Evolutionary conservation across 2,113 vertebrate species (phyloP).

Genomic region (Embiotoca jacksoni): DNA sequence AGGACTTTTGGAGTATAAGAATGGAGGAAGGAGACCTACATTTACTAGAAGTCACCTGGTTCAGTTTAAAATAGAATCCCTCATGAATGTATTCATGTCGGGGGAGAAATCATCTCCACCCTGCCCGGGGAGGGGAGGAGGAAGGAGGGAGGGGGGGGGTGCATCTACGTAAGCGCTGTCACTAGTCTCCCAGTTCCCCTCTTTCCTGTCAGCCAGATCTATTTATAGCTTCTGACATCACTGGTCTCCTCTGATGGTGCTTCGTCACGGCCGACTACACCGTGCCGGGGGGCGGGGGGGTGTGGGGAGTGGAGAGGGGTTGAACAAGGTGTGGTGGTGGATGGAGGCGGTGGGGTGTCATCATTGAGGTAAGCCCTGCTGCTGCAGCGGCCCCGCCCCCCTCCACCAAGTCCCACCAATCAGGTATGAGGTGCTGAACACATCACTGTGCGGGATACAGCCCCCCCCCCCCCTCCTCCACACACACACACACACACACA

Average conservation of each 20-base stretch:
- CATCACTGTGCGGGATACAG: slow-evolving; percentile 68
- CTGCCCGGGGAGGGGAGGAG: not conserved
- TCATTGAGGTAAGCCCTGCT: slow-evolving; percentile 72
- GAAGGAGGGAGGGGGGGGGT: not conserved
- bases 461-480: slow-evolving; percentile 21
- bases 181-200: slow-evolving; percentile 63
- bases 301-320: slow-evolving; percentile 17
- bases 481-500: too few relatives aligned
- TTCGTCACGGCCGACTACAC: slow-evolving; percentile 67
- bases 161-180: slow-evolving; percentile 56
- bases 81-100: slow-evolving; percentile 32
- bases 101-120: slow-evolving; percentile 32
- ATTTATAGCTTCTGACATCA: slow-evolving; percentile 80
- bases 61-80: slow-evolving; percentile 9
- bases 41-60: slow-evolving; percentile 11
- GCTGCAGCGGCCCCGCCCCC: slow-evolving; percentile 31
- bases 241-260: slow-evolving; percentile 68
- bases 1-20: not conserved
- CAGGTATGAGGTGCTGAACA: slow-evolving; percentile 52
- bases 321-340: slow-evolving; percentile 29
- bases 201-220: slow-evolving; percentile 66
- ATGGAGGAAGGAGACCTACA: not conserved
- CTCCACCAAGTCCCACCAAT: slow-evolving; percentile 61
- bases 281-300: slow-evolving; percentile 22
- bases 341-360: slow-evolving; percentile 25